Percentiles rank a stretch among this genome's conserved stretches.
phyloP scores from a whole-genome alignment of 1,140 invertebrate genomes.

The Portunus trituberculatus region DNA sequence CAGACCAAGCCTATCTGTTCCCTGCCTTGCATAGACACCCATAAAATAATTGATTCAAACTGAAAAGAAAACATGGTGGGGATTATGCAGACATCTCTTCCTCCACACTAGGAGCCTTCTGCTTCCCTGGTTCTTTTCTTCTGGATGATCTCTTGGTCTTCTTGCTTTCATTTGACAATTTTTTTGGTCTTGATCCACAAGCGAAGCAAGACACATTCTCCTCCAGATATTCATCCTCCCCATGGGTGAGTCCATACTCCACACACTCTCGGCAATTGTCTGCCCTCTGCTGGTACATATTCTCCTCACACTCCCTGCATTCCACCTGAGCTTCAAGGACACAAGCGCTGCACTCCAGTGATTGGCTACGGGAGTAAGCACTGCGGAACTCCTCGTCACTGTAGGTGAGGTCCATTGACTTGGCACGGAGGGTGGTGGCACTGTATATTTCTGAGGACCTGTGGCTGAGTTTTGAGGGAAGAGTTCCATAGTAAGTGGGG shows the following conservation, averaged over 20 bases:
- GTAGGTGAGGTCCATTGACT: slow-evolving; percentile 47
- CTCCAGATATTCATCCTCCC: slow-evolving; percentile 32
- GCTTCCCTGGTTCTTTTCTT: slow-evolving; percentile 40
- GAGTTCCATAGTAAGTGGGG: slow-evolving; percentile 40
- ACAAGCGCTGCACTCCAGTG: slow-evolving; percentile 59
- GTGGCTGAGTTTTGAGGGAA: slow-evolving; percentile 50
- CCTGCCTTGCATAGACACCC: background rate
- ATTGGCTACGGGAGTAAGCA: slow-evolving; percentile 34
- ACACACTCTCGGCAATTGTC: slow-evolving; percentile 24
- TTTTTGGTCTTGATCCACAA: background rate
- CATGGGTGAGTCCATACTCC: slow-evolving; percentile 31
- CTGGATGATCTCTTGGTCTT: slow-evolving; percentile 38
- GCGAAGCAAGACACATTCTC: slow-evolving; percentile 63
- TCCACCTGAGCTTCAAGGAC: slow-evolving; percentile 39
- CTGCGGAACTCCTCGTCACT: background rate
- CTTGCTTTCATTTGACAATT: background rate
- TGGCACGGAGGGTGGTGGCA: background rate
- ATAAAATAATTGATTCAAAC: background rate
- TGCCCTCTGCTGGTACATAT: slow-evolving; percentile 1
- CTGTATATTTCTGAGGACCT: background rate
- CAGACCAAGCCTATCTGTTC: background rate
- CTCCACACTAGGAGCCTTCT: background rate
- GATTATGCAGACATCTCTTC: background rate
- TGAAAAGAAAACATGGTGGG: background rate
- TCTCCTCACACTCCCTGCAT: slow-evolving; percentile 43